A percentile compares a stretch with the other conserved stretches of the same genome.
phyloP scores from a whole-genome alignment of 2,888 invertebrate genomes.

The Dione vanillae region DNA sequence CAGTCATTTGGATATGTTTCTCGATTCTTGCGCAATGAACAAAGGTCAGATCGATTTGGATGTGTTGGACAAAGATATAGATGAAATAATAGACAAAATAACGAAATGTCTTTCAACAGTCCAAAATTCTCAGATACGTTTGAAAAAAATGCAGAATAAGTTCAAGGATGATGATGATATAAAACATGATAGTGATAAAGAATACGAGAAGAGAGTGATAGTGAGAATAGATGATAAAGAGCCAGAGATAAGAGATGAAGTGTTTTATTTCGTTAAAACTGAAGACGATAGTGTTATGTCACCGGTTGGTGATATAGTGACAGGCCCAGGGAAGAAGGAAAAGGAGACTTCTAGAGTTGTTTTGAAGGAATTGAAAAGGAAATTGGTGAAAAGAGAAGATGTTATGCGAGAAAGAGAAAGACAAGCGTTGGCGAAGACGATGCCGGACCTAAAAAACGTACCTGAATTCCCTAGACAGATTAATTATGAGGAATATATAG shows the following conservation, averaged over 20 bases:
- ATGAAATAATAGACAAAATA: slow-evolving; percentile 68
- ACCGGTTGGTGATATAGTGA: slow-evolving; percentile 63
- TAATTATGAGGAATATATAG: slow-evolving; percentile 59
- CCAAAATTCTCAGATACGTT: slow-evolving; percentile 69
- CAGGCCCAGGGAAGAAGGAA: slow-evolving; percentile 72
- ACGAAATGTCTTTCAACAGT: slow-evolving; percentile 66
- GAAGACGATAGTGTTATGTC: slow-evolving; percentile 63
- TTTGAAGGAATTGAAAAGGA: slow-evolving; percentile 71
- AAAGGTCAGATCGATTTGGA: slow-evolving; percentile 68
- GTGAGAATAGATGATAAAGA: slow-evolving; percentile 69
- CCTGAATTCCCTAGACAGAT: slow-evolving; percentile 80
- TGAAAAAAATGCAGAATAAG: slow-evolving; percentile 71
- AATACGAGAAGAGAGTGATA: slow-evolving; percentile 51
- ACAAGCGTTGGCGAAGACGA: slow-evolving; percentile 75
- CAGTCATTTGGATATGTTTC: slow-evolving; percentile 70
- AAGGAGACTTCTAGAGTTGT: slow-evolving; percentile 71
- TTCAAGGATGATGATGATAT: slow-evolving; percentile 49
- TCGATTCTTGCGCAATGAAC: slow-evolving; percentile 74
- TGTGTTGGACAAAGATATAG: slow-evolving; percentile 70
- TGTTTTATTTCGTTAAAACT: slow-evolving; percentile 76
- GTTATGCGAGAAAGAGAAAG: slow-evolving; percentile 78
- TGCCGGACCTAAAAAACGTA: slow-evolving; percentile 70
- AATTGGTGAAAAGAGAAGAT: slow-evolving; percentile 76
- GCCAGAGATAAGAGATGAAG: slow-evolving; percentile 74
- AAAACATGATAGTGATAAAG: slow-evolving; percentile 50